These are phyloP conservation scores for Cyclura pinguis DNA, from an alignment of 2,797 vertebrate genomes.

Conservation along the genomic window DNA sequence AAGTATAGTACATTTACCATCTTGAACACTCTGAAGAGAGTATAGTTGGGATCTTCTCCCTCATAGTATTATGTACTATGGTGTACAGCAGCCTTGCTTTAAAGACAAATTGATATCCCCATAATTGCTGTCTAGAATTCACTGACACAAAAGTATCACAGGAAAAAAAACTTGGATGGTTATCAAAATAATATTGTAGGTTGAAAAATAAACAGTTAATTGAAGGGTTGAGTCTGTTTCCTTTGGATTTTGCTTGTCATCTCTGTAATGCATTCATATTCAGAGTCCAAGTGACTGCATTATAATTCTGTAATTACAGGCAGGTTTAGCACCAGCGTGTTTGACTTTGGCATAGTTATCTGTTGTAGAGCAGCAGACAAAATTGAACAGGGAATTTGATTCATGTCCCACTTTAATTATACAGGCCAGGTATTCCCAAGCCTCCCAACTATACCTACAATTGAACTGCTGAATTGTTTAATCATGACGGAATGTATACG, in stretches of 20 bases:
- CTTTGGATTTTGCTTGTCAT: background rate
- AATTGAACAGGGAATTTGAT: background rate
- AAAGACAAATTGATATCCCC: background rate
- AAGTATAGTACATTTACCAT: background rate
- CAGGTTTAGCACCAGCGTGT: background rate
- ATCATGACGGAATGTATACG: background rate
- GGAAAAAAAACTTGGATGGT: background rate
- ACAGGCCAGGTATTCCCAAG: background rate
- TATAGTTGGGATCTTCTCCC: background rate
- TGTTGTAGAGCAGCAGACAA: background rate
- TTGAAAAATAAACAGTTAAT: background rate
- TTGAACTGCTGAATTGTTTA: background rate
- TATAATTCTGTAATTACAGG: background rate
- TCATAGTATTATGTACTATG: background rate
- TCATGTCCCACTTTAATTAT: background rate
- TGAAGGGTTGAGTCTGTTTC: background rate
- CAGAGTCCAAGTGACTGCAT: background rate
- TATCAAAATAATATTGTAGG: background rate
- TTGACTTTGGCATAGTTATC: slow-evolving; percentile 16
- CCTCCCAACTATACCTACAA: background rate
- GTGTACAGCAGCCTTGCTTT: background rate
- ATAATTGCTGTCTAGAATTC: background rate
- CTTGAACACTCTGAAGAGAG: background rate
- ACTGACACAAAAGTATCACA: background rate
- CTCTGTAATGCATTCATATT: background rate